A percentile compares a stretch with the other conserved stretches of the same genome.
These are phyloP conservation scores for Scaptomyza polygonia DNA, from an alignment of 2,888 invertebrate genomes.

Conservation along the genomic window DNA sequence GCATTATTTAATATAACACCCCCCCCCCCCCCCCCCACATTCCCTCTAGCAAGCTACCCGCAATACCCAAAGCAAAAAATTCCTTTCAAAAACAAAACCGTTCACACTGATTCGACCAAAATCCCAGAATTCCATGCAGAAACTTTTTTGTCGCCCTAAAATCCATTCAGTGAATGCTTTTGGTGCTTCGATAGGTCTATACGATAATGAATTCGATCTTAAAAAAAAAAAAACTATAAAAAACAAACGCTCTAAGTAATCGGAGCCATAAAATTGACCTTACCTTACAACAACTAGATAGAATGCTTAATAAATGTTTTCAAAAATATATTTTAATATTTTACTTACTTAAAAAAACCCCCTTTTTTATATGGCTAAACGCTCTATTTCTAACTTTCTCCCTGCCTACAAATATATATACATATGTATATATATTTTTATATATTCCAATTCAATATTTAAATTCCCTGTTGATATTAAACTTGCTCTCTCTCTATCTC, in stretches of 20 bases:
- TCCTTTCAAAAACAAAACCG: not conserved
- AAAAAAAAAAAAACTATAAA: not conserved
- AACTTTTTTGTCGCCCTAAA: slow-evolving; percentile 7
- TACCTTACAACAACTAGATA: not conserved
- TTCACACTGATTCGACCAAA: slow-evolving; percentile 12
- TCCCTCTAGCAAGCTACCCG: slow-evolving; percentile 2
- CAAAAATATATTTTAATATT: slow-evolving; percentile 34
- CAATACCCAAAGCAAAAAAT: slow-evolving; percentile 12
- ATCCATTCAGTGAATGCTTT: slow-evolving; percentile 74
- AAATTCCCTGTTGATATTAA: slow-evolving; percentile 5
- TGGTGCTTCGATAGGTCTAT: slow-evolving; percentile 70
- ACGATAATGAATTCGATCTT: slow-evolving; percentile 25
- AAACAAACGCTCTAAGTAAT: slow-evolving; percentile 13
- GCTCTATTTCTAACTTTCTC: slow-evolving; percentile 47
- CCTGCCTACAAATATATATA: too few species aligned
- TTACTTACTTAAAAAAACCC: slow-evolving; percentile 20
- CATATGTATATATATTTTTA: too few species aligned
- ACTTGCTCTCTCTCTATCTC: slow-evolving; percentile 14
- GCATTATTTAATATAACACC: not conserved
- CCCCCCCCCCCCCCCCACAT: not conserved
- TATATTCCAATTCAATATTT: slow-evolving; percentile 5
- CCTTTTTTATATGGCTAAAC: slow-evolving; percentile 42
- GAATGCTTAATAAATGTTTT: slow-evolving; percentile 25
- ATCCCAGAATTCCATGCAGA: not conserved
- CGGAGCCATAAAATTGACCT: slow-evolving; percentile 27